These are phyloP conservation scores for Erebia palarica DNA, from an alignment of 2,888 invertebrate species.

Conservation along the genomic window DNA sequence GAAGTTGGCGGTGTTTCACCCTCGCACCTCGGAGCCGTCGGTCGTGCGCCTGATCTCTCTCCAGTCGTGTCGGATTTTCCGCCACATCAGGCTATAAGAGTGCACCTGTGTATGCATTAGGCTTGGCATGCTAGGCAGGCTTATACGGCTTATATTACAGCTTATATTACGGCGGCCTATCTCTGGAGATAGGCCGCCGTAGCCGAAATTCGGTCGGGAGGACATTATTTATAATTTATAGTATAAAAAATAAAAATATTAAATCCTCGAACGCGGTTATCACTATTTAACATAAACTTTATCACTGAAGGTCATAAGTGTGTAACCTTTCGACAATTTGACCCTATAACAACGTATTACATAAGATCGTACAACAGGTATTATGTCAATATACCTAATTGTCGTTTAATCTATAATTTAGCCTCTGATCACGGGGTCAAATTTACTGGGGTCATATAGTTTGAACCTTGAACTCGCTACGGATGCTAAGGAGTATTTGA, in stretches of 20 bases:
- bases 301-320: background rate
- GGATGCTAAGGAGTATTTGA: background rate
- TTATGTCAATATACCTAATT: slow-evolving; percentile 20
- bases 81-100: too few relatives aligned
- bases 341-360: slow-evolving; percentile 22
- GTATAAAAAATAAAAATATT: background rate
- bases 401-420: slow-evolving; percentile 29
- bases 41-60: too few relatives aligned
- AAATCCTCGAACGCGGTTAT: background rate
- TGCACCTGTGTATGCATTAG: too few relatives aligned
- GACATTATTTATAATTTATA: background rate
- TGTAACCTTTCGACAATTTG: slow-evolving; percentile 3
- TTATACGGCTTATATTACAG: too few relatives aligned
- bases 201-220: too few relatives aligned
- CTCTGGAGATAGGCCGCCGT: too few relatives aligned
- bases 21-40: too few relatives aligned
- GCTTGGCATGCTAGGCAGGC: too few relatives aligned
- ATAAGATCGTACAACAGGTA: slow-evolving; percentile 19
- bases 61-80: too few relatives aligned
- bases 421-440: slow-evolving; percentile 19
- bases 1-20: too few relatives aligned
- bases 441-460: slow-evolving; percentile 9
- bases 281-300: background rate
- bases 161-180: too few relatives aligned
- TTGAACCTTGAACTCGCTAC: slow-evolving; percentile 4